Evolutionary conservation across 2,888 invertebrate species (phyloP).

Genomic region (Polyommatus iphigenia): DNA sequence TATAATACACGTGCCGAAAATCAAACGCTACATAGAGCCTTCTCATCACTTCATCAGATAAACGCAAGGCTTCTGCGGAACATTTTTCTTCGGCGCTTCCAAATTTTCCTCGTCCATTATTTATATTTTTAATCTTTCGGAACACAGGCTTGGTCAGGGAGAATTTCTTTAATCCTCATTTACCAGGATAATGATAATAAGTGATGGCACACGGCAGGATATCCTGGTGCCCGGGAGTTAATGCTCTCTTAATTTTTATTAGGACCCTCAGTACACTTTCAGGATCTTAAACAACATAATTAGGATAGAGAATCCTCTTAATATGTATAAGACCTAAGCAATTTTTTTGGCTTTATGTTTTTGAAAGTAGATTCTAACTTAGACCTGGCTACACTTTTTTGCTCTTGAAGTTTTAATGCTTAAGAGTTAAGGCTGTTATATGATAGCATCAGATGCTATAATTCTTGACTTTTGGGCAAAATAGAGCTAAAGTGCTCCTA

Average conservation of each 20-base stretch:
- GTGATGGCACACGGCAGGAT: slow-evolving; percentile 13
- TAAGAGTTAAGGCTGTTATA: too few species aligned
- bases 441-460: too few species aligned
- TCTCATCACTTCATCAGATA: background rate
- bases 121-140: slow-evolving; percentile 19
- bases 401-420: too few species aligned
- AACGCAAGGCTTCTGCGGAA: background rate
- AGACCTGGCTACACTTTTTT: too few species aligned
- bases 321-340: background rate
- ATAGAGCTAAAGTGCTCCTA: too few species aligned
- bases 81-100: background rate
- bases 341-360: background rate
- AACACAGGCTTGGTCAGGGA: background rate
- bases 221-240: background rate
- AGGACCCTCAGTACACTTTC: background rate
- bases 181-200: slow-evolving; percentile 8
- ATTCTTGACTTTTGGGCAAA: too few species aligned
- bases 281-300: background rate
- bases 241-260: slow-evolving; percentile 5
- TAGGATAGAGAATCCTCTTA: background rate
- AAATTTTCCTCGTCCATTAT: slow-evolving; percentile 13
- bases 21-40: background rate
- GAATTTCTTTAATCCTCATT: slow-evolving; percentile 13
- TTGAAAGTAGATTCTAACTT: background rate
- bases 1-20: background rate